Evolutionary conservation across 1,140 invertebrate species (phyloP), one percentile per base, ranked within the genome.

Genomic region (Papilio polyxenes): DNA sequence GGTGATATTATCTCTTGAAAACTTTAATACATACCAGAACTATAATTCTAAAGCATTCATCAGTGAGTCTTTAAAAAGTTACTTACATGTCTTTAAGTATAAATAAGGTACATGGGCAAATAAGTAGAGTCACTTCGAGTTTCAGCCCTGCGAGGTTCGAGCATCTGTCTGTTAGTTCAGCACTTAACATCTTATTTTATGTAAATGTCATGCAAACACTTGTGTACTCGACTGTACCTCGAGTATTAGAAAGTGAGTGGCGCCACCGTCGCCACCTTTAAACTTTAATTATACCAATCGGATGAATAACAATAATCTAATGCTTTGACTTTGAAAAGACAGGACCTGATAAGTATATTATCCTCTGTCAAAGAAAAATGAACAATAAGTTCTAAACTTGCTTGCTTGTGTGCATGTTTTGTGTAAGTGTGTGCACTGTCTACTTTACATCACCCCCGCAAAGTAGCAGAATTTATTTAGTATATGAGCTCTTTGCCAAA

Each of bases 281-380:
- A 81, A 80, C 84, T 85, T 84, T 88, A 89, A 88, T 90, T 89
- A 87, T 82, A 85, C 84, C 83, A 83, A 87, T 83, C 87, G 81
- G 74, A 77, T 69, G 75, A 84, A 86, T 82, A 85, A 85, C 85
- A 84, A 79, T 75, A 81, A 69, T 75, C 13, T 76, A 78, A 80
- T 83, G 83, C 85, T 20, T 20, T 59, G 56, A 59, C 17, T 59
- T n/a, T 59, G 17, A 59, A 59, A 17, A n/a, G n/a, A 20, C 56
- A 20, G 56, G 56, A 59, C 56, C 4, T 59, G 8, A 8, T 17
- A 20, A 59, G 6, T 7, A 1, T 9, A 9, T 59, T 59, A 8
- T 56, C 2, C n/a, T 59, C n/a, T n/a, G n/a, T n/a, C n/a, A n/a
- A n/a, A 59, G 8, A 2, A 20, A 59, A 59, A 59, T 17, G 15